Evolutionary conservation across 37 sponge, comb jelly and placozoan species (phyloP).

Genomic region (Haliclona indistincta): DNA sequence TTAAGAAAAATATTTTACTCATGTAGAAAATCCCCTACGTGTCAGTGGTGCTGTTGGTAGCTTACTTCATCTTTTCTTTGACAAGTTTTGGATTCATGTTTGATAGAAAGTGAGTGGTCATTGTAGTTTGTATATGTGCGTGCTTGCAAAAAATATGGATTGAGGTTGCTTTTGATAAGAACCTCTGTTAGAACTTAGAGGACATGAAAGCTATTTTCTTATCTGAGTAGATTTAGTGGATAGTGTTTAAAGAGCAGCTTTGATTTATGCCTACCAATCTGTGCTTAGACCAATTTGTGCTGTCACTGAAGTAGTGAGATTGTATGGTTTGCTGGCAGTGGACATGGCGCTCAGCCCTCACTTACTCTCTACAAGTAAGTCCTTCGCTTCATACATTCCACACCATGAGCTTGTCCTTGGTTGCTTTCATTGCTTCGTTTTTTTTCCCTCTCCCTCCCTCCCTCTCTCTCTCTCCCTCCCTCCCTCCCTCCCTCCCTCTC

Average conservation of each 20-base stretch:
- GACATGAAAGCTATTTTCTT: no score
- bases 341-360: neutral
- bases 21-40: slow-evolving; percentile 27
- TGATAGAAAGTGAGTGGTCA: slow-evolving; percentile 53
- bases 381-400: neutral
- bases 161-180: no score
- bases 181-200: no score
- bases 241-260: no score
- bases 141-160: no score
- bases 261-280: neutral
- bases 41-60: slow-evolving; percentile 3
- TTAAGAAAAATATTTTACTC: neutral
- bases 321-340: neutral
- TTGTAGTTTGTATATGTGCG: no score
- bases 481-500: slow-evolving; percentile 7
- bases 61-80: slow-evolving; percentile 50
- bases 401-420: neutral
- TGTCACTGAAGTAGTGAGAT: neutral
- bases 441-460: neutral
- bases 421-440: neutral
- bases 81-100: slow-evolving; percentile 80
- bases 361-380: neutral
- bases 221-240: no score
- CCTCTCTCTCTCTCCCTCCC: neutral
- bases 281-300: neutral